Evolutionary conservation across 2,113 vertebrate species (phyloP).

Genomic region (Tichodroma muraria): DNA sequence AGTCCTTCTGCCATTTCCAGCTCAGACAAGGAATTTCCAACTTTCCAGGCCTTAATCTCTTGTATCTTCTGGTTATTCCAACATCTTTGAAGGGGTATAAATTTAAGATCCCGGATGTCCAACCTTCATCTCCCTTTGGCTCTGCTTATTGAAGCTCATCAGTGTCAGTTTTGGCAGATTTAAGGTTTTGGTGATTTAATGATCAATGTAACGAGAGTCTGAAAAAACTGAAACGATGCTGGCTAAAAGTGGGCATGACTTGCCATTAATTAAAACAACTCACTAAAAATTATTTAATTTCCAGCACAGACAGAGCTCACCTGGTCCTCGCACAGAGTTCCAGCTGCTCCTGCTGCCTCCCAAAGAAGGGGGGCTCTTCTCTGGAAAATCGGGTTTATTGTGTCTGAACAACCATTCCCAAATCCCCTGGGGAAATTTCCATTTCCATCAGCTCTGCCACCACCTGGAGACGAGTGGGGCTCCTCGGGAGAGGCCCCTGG

Average conservation of each 20-base stretch:
- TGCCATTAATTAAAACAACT: neutral
- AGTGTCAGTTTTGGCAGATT: neutral
- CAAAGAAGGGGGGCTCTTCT: neutral
- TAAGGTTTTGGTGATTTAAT: neutral
- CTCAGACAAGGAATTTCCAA: neutral
- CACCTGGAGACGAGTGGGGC: too few relatives aligned
- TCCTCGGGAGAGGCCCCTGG: neutral
- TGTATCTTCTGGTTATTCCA: neutral
- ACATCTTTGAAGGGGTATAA: neutral
- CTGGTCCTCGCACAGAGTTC: neutral
- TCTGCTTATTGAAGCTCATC: neutral
- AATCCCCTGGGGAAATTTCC: neutral
- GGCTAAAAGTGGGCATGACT: neutral
- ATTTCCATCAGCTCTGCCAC: neutral
- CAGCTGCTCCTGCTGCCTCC: neutral
- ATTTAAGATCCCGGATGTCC: neutral
- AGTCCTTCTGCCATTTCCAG: neutral
- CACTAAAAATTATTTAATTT: neutral
- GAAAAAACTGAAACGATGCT: neutral
- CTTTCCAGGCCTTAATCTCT: neutral
- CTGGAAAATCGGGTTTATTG: neutral
- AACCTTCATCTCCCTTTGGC: neutral
- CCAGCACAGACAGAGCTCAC: neutral
- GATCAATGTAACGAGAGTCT: neutral
- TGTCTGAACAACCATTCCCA: neutral